Base-by-base conservation (phyloP, 2,888 invertebrate genomes). In the Drosophila tripunctata region DNA sequence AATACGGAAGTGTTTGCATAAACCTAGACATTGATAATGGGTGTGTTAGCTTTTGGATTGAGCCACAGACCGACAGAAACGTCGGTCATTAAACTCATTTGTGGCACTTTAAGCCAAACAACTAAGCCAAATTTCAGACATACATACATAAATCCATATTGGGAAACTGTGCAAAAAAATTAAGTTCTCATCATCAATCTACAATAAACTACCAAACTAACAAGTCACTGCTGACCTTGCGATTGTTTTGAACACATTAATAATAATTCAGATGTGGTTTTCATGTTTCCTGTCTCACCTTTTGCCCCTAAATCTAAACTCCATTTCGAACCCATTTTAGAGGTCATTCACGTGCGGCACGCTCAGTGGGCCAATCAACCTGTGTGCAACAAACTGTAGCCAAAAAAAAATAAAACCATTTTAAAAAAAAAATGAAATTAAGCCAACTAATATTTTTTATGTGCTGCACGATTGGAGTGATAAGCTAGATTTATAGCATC, bases 81-180 rank as follows among this genome's bases (percentile, higher is more conserved):
- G 44, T 12, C 70, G 86, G 88, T 79, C 88, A 79, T 71, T 86
- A 87, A 84, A 87, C 88, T 73, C 66, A 72, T 55, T 78, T 63
- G 45, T 22, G 31, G 30, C 30, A 24, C 38, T 44, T 14, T 55
- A 27, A 44, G 54, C 35, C 27, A 47, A 33, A 30, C 12, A 44
- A 45, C 15, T 24, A 27, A 58, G 31, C 12, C 12, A 33, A 54
- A 22, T 17, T 36, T 41, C 24, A 47, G 4, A 27, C 27, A n/a
- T n/a, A n/a, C n/a, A n/a, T n/a, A n/a, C 52, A 45, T 21, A 67
- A 47, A 38, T 47, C 79, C 68, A 76, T 64, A 78, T 84, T 60
- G 74, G 75, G 63, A 54, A 54, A 66, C 41, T 63, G 51, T 43
- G 30, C 38, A 40, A 27, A 36, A 24, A 14, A 8, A 33, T 14